These are phyloP conservation scores for Dicentrarchus labrax DNA, from an alignment of 2,113 vertebrate species.

Conservation along the genomic window DNA sequence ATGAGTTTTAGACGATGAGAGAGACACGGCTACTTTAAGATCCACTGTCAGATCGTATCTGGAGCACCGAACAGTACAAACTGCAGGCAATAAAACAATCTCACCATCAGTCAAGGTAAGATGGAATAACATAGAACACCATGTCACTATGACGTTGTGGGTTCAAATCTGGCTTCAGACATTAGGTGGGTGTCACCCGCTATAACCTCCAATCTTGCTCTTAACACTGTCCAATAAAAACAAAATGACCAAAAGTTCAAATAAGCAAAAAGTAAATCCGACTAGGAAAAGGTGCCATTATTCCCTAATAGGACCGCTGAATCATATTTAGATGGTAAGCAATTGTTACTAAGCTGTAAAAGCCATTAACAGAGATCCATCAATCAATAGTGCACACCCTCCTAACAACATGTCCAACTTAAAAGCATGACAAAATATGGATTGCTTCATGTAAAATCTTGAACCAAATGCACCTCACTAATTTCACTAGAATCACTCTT, in stretches of 20 bases:
- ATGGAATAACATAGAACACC: background rate
- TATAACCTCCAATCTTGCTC: background rate
- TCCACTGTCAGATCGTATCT: conserved; percentile 36
- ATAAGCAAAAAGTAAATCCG: background rate
- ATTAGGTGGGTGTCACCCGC: background rate
- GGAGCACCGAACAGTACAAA: conserved; percentile 12
- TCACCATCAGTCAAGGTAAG: background rate
- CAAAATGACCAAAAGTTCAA: background rate
- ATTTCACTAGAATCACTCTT: background rate
- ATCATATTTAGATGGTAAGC: background rate
- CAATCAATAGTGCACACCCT: background rate
- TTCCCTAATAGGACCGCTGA: background rate
- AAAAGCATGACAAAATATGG: background rate
- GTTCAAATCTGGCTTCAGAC: background rate
- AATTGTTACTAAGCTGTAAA: background rate
- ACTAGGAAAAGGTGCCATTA: background rate
- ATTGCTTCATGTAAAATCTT: background rate
- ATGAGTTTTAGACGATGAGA: conserved; percentile 46
- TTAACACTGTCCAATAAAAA: background rate
- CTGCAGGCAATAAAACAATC: conserved; percentile 24
- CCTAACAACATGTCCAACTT: background rate
- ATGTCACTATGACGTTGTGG: background rate
- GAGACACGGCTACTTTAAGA: conserved; percentile 40
- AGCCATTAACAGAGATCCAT: background rate
- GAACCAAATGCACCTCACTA: too few relatives aligned